Conservation (phyloP, 2,888 invertebrate species). For the Epistrophella euchroma region DNA sequence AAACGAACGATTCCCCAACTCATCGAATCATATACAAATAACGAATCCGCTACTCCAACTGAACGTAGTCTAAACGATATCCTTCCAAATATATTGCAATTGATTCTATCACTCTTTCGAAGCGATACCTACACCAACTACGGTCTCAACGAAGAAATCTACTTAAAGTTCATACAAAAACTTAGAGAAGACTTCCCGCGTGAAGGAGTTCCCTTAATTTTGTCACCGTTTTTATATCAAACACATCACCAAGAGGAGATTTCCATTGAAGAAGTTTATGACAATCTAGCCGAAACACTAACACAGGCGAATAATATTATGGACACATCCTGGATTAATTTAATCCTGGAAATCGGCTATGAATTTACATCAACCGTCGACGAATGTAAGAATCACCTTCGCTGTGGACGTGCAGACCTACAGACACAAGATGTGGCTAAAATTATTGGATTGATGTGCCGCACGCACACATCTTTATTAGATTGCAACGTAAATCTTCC, state of each 20-base stretch:
- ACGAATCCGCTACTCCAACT: conserved; percentile 84
- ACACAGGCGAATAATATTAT: conserved; percentile 85
- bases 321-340: conserved; percentile 92
- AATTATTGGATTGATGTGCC: conserved; percentile 93
- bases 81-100: conserved; percentile 94
- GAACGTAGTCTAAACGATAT: conserved; percentile 94
- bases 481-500: conserved; percentile 90
- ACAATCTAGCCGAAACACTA: conserved; percentile 82
- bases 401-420: conserved; percentile 92
- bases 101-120: conserved; percentile 88
- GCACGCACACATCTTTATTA: conserved; percentile 87
- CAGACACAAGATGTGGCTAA: conserved; percentile 93
- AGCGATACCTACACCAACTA: conserved; percentile 85
- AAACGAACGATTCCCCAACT: conserved; percentile 93
- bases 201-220: conserved; percentile 93
- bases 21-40: conserved; percentile 91
- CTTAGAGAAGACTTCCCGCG: conserved; percentile 94
- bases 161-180: conserved; percentile 91
- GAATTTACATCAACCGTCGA: conserved; percentile 93
- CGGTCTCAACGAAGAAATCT: conserved; percentile 90
- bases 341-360: conserved; percentile 95
- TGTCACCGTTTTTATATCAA: conserved; percentile 92
- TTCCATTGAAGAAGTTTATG: conserved; percentile 83
- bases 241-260: conserved; percentile 78
- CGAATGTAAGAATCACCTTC: conserved; percentile 93